A percentile compares a stretch with the other conserved stretches of the same genome.
phyloP scores from a whole-genome alignment of 2,113 vertebrate species.

The Stigmatopora argus region DNA sequence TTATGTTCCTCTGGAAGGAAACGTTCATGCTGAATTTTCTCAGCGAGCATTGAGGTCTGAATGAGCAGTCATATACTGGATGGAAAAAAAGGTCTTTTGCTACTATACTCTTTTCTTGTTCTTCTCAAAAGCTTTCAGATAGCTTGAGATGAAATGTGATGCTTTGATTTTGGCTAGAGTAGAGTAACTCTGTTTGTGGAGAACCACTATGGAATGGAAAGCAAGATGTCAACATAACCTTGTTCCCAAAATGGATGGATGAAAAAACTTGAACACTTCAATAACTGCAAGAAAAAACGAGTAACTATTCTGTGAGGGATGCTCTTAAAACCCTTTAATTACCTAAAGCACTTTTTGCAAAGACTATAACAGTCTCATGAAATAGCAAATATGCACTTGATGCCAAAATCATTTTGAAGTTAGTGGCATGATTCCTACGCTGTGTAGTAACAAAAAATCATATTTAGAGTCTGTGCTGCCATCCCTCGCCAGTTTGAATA shows the following conservation, averaged over 20 bases:
- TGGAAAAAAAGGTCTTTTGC: neutral
- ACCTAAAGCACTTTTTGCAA: no score
- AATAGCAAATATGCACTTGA: no score
- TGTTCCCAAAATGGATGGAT: neutral
- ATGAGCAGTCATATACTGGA: slow-evolving; percentile 16
- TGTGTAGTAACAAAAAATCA: no score
- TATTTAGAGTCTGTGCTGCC: no score
- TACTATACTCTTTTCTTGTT: neutral
- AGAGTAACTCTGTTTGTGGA: neutral
- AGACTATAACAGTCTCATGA: no score
- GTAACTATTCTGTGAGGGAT: no score
- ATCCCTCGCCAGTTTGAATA: no score
- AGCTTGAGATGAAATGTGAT: neutral
- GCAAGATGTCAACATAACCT: neutral
- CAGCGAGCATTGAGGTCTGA: slow-evolving; percentile 15
- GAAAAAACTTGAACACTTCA: no score
- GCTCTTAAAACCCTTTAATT: no score
- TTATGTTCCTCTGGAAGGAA: slow-evolving; percentile 20
- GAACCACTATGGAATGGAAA: neutral
- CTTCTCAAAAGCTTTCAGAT: neutral
- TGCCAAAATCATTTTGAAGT: no score
- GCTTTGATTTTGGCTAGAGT: neutral
- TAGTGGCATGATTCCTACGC: no score
- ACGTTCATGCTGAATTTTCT: slow-evolving; percentile 14
- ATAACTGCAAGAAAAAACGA: no score